Evolutionary conservation across 2,113 vertebrate species (phyloP).

Genomic region (Coptodon bakossiorum): DNA sequence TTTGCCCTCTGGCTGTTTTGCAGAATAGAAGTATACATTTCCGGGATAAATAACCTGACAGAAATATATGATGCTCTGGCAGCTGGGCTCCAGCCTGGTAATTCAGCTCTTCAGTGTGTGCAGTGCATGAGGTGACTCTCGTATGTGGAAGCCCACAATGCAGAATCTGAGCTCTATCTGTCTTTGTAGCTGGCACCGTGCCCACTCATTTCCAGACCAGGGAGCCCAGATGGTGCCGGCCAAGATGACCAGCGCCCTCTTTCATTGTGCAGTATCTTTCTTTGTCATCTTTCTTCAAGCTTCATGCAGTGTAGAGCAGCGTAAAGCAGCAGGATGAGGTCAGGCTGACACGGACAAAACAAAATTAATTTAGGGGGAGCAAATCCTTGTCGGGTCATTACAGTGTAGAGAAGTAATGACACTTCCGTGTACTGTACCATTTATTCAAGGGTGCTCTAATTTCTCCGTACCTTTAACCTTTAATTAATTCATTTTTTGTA

Average conservation of each 20-base stretch:
- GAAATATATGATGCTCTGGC: not conserved
- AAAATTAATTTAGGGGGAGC: not conserved
- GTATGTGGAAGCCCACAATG: not conserved
- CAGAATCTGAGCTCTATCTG: not conserved
- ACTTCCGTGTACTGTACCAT: not conserved
- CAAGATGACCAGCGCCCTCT: not conserved
- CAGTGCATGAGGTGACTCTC: not conserved
- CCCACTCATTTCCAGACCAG: not conserved
- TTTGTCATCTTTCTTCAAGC: not conserved
- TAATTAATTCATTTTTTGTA: not conserved
- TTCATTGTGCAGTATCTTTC: not conserved
- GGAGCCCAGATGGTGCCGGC: not conserved
- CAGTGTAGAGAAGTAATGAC: not conserved
- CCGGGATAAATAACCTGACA: not conserved
- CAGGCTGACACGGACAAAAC: not conserved
- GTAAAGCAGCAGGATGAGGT: not conserved
- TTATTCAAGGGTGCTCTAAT: not conserved
- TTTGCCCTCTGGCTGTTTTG: not conserved
- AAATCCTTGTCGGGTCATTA: not conserved
- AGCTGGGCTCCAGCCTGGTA: not conserved
- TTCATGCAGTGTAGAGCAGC: not conserved
- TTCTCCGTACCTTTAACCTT: not conserved
- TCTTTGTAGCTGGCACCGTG: conserved; percentile 2
- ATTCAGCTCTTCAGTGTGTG: not conserved
- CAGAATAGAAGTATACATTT: not conserved